Base-by-base conservation (phyloP, 2,888 invertebrate species). In the Hirudinaria manillensis region DNA sequence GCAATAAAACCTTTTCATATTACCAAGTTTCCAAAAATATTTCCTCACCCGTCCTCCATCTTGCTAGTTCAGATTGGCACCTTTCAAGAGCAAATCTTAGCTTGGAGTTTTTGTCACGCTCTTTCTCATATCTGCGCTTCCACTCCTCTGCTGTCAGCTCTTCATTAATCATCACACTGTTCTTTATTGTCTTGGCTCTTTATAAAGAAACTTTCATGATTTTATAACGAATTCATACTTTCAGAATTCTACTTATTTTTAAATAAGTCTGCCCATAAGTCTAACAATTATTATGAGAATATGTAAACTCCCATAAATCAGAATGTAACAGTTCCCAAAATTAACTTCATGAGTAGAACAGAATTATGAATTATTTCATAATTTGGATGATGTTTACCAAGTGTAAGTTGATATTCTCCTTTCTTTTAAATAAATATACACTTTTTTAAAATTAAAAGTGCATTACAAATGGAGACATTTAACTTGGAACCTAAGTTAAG, bases 91-190 rank as follows among this genome's bases (percentile, higher is more conserved):
- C 80, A 0, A 80, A 81, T 87, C 94, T 93, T 82, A 95, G 90
- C 82, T 93, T 89, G 72, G 89, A 90, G 80, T 91, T 93, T 87
- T 96, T 98, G 83, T 99, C 99, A 85, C 94, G 94, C 87, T 99
- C 99, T 85, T 93, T 92, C 86, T 99, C 98, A 84, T 94, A 99
- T 75, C 98, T 90, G 78, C 98, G 90, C 86, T 99, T 99, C 99
- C 99, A 99, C 88, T 99, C 99, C 85, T 99, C 99, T 7, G 99
- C 99, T 0, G 99, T 99, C 80, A 99, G 89, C 86, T 99, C 99
- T 85, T 99, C 98, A 85, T 99, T 99, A 81, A 99, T 97, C 83
- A 93, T 93, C 21, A 99, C 98, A 79, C 94, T 94, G 86, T 99
- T 99, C 91, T 99, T 99, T 84, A 99, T 99, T 74, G 98, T 99